Evolutionary conservation across 2,888 invertebrate species (phyloP).

Genomic region (Agriopis leucophaearia): DNA sequence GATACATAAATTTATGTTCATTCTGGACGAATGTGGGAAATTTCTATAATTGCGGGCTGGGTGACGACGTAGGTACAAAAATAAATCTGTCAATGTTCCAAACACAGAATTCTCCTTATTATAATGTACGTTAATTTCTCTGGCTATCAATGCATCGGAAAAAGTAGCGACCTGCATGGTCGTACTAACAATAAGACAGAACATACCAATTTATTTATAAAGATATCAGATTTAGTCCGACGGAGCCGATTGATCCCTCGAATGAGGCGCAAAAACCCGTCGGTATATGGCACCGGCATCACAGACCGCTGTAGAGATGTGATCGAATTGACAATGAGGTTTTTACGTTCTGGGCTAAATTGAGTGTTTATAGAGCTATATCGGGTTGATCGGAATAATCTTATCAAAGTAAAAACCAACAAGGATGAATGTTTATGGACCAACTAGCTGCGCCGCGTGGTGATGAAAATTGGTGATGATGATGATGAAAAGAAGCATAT

Average conservation of each 20-base stretch:
- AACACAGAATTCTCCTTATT: too few relatives aligned
- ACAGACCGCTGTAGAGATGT: conserved; percentile 12
- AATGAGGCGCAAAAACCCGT: conserved; percentile 19
- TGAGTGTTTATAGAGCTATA: conserved; percentile 19
- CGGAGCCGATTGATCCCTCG: conserved; percentile 46
- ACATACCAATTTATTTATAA: conserved; percentile 7
- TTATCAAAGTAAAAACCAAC: not conserved
- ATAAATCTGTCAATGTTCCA: too few relatives aligned
- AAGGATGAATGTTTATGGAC: not conserved
- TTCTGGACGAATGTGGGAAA: too few relatives aligned
- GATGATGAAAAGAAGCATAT: too few relatives aligned
- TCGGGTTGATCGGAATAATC: not conserved
- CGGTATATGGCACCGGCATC: conserved; percentile 16
- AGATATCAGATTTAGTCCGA: conserved; percentile 56
- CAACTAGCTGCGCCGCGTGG: too few relatives aligned
- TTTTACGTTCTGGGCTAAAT: conserved; percentile 21
- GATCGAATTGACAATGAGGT: conserved; percentile 23
- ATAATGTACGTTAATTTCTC: too few relatives aligned
- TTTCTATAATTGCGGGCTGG: too few relatives aligned
- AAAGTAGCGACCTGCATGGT: not conserved
- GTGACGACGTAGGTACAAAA: too few relatives aligned
- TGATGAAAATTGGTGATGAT: too few relatives aligned
- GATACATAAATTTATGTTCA: too few relatives aligned
- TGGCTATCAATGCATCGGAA: too few relatives aligned
- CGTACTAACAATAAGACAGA: conserved; percentile 2